These are phyloP conservation scores for Sinocyclocheilus grahami DNA, from an alignment of 2,113 vertebrate genomes.

Conservation along the genomic window DNA sequence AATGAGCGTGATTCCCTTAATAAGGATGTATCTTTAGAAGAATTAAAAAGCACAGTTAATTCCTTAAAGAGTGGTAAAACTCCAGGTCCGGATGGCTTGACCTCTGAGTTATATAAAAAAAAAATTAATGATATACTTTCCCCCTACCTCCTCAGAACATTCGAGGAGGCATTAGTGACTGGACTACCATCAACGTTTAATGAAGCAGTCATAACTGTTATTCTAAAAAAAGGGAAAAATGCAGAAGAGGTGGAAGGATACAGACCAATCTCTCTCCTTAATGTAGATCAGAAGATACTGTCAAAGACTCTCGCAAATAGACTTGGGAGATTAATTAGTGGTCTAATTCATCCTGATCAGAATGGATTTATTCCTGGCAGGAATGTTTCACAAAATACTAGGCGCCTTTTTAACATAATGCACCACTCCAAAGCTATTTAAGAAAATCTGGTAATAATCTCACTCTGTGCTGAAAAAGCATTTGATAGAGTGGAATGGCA, in stretches of 20 bases:
- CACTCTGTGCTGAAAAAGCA: too few species aligned
- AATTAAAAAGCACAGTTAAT: too few species aligned
- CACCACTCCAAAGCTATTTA: background rate
- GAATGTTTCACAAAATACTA: background rate
- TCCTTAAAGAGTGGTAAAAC: too few species aligned
- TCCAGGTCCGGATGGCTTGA: too few species aligned
- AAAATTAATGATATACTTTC: too few species aligned
- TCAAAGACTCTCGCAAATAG: background rate
- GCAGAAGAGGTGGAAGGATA: background rate
- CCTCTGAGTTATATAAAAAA: too few species aligned
- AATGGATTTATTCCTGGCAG: background rate
- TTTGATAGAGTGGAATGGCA: background rate
- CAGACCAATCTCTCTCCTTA: background rate
- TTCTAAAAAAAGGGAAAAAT: background rate
- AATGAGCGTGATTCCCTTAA: too few species aligned
- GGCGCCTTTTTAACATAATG: background rate
- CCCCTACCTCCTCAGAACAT: too few species aligned
- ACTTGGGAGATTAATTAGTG: background rate
- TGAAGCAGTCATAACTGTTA: background rate
- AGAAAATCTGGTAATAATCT: background rate
- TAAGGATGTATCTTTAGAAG: too few species aligned
- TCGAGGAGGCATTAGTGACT: background rate
- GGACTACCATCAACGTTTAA: background rate
- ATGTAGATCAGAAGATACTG: background rate
- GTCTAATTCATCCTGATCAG: slow-evolving; percentile 9